phyloP scores from a whole-genome alignment of 2,797 vertebrate genomes.

The Acanthurus leucopareius region DNA sequence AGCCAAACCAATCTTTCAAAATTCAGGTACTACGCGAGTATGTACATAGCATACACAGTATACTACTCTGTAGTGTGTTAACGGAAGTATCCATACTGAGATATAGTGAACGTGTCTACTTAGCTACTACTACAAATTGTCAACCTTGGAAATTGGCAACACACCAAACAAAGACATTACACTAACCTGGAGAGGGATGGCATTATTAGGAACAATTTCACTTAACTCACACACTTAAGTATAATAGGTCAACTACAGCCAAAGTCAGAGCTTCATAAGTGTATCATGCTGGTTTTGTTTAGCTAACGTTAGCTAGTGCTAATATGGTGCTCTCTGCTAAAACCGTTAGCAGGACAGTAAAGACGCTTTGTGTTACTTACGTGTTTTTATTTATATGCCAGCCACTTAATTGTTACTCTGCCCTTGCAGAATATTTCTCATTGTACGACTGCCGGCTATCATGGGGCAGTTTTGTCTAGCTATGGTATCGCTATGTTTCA shows the following conservation, averaged over 20 bases:
- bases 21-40: no score
- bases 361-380: slow-evolving; percentile 56
- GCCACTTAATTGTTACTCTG: slow-evolving; percentile 28
- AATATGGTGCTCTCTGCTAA: slow-evolving; percentile 9
- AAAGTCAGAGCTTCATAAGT: background rate
- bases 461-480: slow-evolving; percentile 20
- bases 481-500: background rate
- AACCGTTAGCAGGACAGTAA: background rate
- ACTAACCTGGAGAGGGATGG: accelerated
- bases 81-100: no score
- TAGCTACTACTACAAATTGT: slow-evolving; percentile 25
- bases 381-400: slow-evolving; percentile 34
- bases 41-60: no score
- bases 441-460: slow-evolving; percentile 29
- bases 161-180: background rate
- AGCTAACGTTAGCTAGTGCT: slow-evolving; percentile 62
- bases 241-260: background rate
- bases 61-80: no score
- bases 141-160: background rate
- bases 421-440: slow-evolving; percentile 57
- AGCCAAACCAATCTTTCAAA: no score
- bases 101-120: background rate
- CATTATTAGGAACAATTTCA: background rate
- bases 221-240: background rate
- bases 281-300: slow-evolving; percentile 50